Conservation (phyloP, 2,797 vertebrate genomes). For the Sebastolobus alascanus region DNA sequence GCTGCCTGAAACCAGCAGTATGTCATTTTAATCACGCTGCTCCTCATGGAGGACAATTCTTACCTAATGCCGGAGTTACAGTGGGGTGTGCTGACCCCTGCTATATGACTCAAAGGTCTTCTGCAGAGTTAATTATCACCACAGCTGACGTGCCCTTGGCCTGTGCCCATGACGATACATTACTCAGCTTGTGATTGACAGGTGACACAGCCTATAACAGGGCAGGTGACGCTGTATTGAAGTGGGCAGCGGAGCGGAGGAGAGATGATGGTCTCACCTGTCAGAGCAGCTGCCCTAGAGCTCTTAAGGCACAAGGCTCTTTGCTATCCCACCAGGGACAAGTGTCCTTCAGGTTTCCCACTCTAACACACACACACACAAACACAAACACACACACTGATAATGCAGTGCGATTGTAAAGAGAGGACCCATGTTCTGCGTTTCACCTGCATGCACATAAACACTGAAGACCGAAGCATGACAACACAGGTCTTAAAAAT, state of each 20-base stretch:
- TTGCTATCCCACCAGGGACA: constrained; percentile 33
- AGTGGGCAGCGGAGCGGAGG: constrained; percentile 51
- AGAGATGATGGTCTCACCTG: constrained; percentile 60
- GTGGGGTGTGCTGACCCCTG: constrained; percentile 35
- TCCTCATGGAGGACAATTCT: constrained; percentile 30
- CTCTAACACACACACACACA: constrained; percentile 19
- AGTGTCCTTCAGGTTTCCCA: constrained; percentile 48
- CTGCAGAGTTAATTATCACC: constrained; percentile 63
- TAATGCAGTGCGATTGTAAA: constrained; percentile 10
- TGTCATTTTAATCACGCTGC: constrained; percentile 48
- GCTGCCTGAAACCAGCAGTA: constrained; percentile 18
- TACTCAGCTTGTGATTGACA: constrained; percentile 66
- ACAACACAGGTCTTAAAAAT: constrained; percentile 10
- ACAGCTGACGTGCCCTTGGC: constrained; percentile 52
- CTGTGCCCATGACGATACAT: constrained; percentile 57
- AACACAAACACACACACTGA: not conserved
- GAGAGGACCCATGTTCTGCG: not conserved
- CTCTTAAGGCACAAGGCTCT: constrained; percentile 53
- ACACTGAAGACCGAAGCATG: constrained; percentile 20
- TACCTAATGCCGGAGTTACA: constrained; percentile 37
- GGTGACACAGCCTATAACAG: constrained; percentile 64
- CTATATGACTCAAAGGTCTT: constrained; percentile 59
- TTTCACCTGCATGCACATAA: constrained; percentile 6
- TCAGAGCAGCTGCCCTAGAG: constrained; percentile 50
- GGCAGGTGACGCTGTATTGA: constrained; percentile 47